Base-by-base conservation (phyloP, 2,888 invertebrate species). In the Incurvaria masculella region DNA sequence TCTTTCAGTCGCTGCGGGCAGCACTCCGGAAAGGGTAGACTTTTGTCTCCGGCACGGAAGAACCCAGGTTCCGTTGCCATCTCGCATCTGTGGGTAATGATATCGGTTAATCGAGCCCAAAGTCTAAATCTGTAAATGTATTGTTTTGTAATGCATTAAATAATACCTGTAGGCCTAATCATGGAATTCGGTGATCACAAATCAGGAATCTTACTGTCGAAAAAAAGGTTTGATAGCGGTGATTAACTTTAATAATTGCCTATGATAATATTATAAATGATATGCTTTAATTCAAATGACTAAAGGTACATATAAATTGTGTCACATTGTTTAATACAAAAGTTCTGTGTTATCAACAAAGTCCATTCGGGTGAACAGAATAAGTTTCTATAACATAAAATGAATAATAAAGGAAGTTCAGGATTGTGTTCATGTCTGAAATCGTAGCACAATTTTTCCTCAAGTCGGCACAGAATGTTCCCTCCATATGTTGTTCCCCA, bases 21-120 rank as follows among this genome's bases (percentile, higher is more conserved):
- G 57, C 78, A 78, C 0, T 57, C 60, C 0, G 78, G 78, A 45
- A 53, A 78, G 0, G 69, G 68, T 18, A 64, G 55, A 0, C 59
- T 61, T 18, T 59, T 50, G 50, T 76, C 68, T 0, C 78, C 78
- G 16, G 65, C 57, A n/a, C 68, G 58, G 54, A 74, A 76, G 55
- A 51, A 75, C 0, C 76, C 78, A 0, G 65, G 66, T 2, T 64
- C 58, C 0, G 56, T 54, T 11, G 61, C 58, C 1, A 66, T 50
- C 14, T 56, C 52, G 47, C 75, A 78, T 5, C 76, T 78, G 67
- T 2, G 64, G 64, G 49, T n/a, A 45, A 50, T 50, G 45, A 45
- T 19, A 17, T 2, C n/a, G 17, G 20, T 26, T 26, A 8, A 16
- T 44, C 20, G 21, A 8, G 14, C 11, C 10, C 2, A 21, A 10